These are phyloP conservation scores for Muricea muricata DNA, from an alignment of 92 coral and sea anemone species.

Conservation along the genomic window DNA sequence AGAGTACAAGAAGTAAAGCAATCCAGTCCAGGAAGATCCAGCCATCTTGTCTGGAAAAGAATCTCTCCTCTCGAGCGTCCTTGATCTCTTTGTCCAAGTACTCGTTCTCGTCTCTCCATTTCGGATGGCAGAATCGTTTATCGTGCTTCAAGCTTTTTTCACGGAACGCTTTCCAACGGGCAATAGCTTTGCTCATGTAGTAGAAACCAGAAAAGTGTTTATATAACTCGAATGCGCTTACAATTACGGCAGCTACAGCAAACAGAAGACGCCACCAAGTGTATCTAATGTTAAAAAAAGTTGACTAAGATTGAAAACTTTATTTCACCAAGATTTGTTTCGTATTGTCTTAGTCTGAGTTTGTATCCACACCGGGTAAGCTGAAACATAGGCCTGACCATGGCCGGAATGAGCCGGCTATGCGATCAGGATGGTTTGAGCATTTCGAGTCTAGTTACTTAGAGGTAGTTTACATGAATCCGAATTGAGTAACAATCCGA, in stretches of 20 bases:
- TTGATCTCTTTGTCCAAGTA: slow-evolving; percentile 43
- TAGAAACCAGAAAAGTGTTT: slow-evolving; percentile 9
- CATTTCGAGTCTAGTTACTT: too few relatives aligned
- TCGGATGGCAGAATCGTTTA: slow-evolving; percentile 36
- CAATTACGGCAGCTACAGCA: not conserved
- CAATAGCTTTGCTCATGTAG: slow-evolving; percentile 24
- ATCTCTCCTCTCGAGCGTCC: slow-evolving; percentile 20
- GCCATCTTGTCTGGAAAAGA: slow-evolving; percentile 35
- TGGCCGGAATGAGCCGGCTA: too few relatives aligned
- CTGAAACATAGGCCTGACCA: too few relatives aligned
- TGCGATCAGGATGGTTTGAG: too few relatives aligned
- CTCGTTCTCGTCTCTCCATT: slow-evolving; percentile 45
- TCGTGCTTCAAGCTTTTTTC: slow-evolving; percentile 10
- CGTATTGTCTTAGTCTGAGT: too few relatives aligned
- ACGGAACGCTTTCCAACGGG: slow-evolving; percentile 34
- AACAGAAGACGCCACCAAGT: slow-evolving; percentile 37
- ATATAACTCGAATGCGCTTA: slow-evolving; percentile 3
- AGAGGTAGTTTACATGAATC: too few relatives aligned
- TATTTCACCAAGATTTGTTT: too few relatives aligned
- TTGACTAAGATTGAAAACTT: too few relatives aligned
- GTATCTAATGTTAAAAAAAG: not conserved
- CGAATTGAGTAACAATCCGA: too few relatives aligned
- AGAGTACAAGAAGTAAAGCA: not conserved
- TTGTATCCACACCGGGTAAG: too few relatives aligned
- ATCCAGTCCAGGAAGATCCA: slow-evolving; percentile 41